phyloP scores from a whole-genome alignment of 2,113 vertebrate species.

The Planiliza haematocheilus region DNA sequence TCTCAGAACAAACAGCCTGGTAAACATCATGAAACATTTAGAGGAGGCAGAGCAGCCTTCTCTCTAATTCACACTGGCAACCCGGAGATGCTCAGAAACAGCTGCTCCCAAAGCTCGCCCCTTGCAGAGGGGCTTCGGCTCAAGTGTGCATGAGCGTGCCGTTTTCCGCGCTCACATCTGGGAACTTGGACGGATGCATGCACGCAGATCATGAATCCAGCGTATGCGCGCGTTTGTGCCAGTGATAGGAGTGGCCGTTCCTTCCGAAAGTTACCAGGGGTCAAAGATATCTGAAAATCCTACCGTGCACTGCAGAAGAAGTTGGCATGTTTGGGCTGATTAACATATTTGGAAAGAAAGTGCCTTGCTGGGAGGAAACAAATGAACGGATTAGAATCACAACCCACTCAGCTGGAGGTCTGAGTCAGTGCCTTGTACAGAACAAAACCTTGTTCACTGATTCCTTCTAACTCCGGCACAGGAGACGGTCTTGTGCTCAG shows the following conservation, averaged over 20 bases:
- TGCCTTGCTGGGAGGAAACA: constrained; percentile 40
- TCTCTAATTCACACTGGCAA: constrained; percentile 81
- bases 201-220: not conserved
- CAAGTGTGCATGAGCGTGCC: constrained; percentile 6
- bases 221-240: not conserved
- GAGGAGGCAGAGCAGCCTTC: constrained; percentile 77
- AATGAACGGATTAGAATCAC: constrained; percentile 67
- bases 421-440: constrained; percentile 45
- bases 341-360: constrained; percentile 59
- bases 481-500: constrained; percentile 39
- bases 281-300: constrained; percentile 20
- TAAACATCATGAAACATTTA: constrained; percentile 89
- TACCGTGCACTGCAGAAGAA: constrained; percentile 9
- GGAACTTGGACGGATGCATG: not conserved
- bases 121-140: constrained; percentile 43
- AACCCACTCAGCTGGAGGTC: constrained; percentile 64
- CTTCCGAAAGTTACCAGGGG: constrained; percentile 1
- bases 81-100: constrained; percentile 71
- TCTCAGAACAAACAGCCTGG: constrained; percentile 82
- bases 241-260: not conserved
- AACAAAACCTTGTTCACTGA: constrained; percentile 54
- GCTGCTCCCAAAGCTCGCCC: constrained; percentile 71
- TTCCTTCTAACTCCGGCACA: constrained; percentile 44
- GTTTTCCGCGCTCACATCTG: not conserved
- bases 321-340: constrained; percentile 43